Base-by-base conservation (phyloP, 1,140 invertebrate genomes). In the Coenobita brevimanus region DNA sequence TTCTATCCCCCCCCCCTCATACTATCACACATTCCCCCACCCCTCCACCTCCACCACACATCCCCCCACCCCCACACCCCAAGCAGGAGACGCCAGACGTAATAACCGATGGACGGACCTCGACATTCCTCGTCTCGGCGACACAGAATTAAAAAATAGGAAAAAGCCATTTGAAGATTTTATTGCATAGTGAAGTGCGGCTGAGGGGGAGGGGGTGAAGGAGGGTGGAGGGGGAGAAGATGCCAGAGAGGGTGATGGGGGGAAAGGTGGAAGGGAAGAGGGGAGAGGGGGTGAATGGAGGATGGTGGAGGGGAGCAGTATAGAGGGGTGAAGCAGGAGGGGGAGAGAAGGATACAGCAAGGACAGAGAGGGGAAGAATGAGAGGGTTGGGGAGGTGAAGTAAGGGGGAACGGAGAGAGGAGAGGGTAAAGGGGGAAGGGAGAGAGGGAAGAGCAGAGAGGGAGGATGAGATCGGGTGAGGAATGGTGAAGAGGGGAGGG, bases 81-180 rank as follows among this genome's bases (percentile, higher is more conserved):
- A 3, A 36, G 57, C 24, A 3, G 43, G 41, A 69, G 64, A 82
- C 38, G 80, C 62, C 64, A 82, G 64, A 82, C 64, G 43, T 62
- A 43, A 43, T 50, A 41, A 38, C 71, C 21, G 46, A 43, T 43
- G 38, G 41, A 8, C 64, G 17, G 82, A 38, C 60, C 67, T 71
- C 36, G n/a, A 33, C 84, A 86, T 86, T 86, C 84, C 84, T 86
- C 54, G 75, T 79, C 57, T 43, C 54, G 43, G 60, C 76, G 75
- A 86, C 84, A 86, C 60, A 79, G 79, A 86, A 86, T 86, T 80
- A 86, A 86, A 86, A 79, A 86, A 86, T 69, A 80, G 17, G 71
- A 62, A 71, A 86, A 69, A 79, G 67, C 57, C 84, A 86, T 86
- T 86, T 86, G 84, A 86, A 80, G 84, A 86, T 86, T 86, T 86